Conservation (phyloP, 2,113 vertebrate genomes). For the Tursiops truncatus region DNA sequence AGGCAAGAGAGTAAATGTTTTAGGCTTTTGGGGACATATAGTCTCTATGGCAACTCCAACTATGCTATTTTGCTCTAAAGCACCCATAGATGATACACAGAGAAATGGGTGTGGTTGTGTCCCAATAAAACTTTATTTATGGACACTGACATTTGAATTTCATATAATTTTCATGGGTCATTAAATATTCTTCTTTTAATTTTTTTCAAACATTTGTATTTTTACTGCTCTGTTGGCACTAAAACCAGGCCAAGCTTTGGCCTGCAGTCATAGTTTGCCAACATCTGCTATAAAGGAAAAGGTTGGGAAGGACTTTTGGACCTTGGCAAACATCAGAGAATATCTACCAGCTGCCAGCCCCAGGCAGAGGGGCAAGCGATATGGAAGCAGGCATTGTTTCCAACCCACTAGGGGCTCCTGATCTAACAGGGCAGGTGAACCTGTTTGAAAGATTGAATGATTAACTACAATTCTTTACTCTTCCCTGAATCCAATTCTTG, state of each 20-base stretch:
- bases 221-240: neutral
- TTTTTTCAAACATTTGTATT: neutral
- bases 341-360: rapidly evolving
- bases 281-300: neutral
- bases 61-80: neutral
- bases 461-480: neutral
- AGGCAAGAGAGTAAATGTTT: neutral
- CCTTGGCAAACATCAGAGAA: neutral
- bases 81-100: neutral
- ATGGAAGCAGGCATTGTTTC: neutral
- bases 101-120: neutral
- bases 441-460: neutral
- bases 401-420: neutral
- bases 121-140: neutral
- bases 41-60: neutral
- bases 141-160: neutral
- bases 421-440: neutral
- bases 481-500: neutral
- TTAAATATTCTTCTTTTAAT: neutral
- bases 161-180: neutral
- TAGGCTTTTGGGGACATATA: neutral
- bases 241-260: neutral
- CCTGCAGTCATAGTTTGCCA: neutral
- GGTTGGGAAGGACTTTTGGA: neutral
- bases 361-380: neutral